Percentiles rank a stretch among this genome's conserved stretches.
Conservation (phyloP, 1,140 invertebrate species). For the Procambarus virginalis region DNA sequence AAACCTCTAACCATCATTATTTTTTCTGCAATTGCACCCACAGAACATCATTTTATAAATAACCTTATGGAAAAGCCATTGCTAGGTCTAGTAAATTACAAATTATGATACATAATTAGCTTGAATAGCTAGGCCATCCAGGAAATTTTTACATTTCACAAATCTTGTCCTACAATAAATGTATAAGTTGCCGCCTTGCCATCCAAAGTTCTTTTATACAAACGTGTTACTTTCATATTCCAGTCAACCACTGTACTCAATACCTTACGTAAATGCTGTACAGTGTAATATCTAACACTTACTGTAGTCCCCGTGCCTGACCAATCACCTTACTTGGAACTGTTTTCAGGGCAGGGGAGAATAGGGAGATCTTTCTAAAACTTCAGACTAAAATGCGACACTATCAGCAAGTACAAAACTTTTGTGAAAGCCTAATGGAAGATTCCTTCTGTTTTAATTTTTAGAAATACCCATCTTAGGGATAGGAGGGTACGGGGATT, state of each 20-base stretch:
- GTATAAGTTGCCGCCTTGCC: conserved; percentile 33
- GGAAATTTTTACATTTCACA: conserved; percentile 33
- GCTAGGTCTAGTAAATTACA: conserved; percentile 35
- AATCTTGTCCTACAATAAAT: conserved; percentile 22
- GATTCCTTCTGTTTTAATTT: not conserved
- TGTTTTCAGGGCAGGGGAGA: conserved; percentile 17
- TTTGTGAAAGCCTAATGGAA: not conserved
- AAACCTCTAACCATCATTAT: not conserved
- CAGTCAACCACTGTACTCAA: conserved; percentile 38
- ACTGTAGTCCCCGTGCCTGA: conserved; percentile 12
- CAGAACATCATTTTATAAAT: not conserved
- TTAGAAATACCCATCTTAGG: not conserved
- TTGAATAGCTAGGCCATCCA: conserved; percentile 45
- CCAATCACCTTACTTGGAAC: not conserved
- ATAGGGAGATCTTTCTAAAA: conserved; percentile 17
- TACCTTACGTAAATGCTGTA: conserved; percentile 42
- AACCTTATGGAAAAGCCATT: conserved; percentile 19
- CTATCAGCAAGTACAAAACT: not conserved
- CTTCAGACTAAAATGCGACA: not conserved
- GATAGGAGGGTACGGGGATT: too few relatives aligned
- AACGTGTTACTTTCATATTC: not conserved
- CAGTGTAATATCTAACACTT: conserved; percentile 56
- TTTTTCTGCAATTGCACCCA: not conserved
- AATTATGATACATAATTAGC: conserved; percentile 22
- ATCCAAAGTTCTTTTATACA: conserved; percentile 27